Evolutionary conservation across 2,888 invertebrate species (phyloP).

Genomic region (Eristalis tenax): DNA sequence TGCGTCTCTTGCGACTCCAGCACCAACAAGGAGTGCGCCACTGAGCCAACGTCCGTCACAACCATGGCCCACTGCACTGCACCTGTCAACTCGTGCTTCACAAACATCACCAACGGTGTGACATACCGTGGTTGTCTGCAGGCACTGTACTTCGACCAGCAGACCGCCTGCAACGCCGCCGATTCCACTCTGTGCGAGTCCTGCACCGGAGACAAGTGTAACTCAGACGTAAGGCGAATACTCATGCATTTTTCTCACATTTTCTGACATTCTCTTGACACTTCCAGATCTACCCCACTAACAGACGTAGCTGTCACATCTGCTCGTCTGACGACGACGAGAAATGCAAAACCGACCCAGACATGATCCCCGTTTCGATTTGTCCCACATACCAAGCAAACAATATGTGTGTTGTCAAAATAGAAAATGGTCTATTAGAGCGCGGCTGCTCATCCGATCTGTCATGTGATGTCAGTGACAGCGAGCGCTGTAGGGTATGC

Average conservation of each 20-base stretch:
- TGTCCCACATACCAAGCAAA: constrained; percentile 75
- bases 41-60: constrained; percentile 73
- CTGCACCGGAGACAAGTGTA: constrained; percentile 76
- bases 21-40: constrained; percentile 75
- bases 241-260: background rate
- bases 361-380: constrained; percentile 60
- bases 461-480: constrained; percentile 73
- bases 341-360: constrained; percentile 73
- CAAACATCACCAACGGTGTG: constrained; percentile 73
- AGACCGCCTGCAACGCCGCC: constrained; percentile 73
- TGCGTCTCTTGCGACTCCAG: constrained; percentile 78
- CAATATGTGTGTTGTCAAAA: constrained; percentile 75
- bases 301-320: constrained; percentile 77
- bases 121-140: constrained; percentile 77
- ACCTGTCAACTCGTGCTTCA: constrained; percentile 74
- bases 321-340: constrained; percentile 74
- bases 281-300: constrained; percentile 75
- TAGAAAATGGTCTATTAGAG: constrained; percentile 54
- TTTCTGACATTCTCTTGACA: constrained; percentile 1
- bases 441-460: constrained; percentile 76
- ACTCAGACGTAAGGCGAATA: constrained; percentile 72
- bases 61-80: constrained; percentile 72
- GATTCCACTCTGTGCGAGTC: constrained; percentile 73
- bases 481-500: constrained; percentile 75
- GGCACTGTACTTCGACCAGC: constrained; percentile 69